Evolutionary conservation across 1,140 invertebrate species (phyloP), one percentile per base, ranked within the genome.

Genomic region (Oryzaephilus surinamensis): DNA sequence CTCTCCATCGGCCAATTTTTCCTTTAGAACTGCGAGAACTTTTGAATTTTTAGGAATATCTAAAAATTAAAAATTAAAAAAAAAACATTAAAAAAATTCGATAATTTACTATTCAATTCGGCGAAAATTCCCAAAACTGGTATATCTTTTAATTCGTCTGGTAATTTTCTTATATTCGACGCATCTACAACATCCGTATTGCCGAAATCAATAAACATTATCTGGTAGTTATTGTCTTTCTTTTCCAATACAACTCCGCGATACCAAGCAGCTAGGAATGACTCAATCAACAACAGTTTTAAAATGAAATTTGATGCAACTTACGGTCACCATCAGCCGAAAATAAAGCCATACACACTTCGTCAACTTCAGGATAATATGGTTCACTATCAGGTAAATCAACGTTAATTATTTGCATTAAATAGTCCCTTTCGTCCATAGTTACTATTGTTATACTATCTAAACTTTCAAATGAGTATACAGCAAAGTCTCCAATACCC

Each of bases 261-360:
- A 18, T 38, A 48, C 46, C 46, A 48, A 10, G 23, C 7, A 17
- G 27, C 46, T 35, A 18, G 12, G 38, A 38, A 32, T n/a, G 29
- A 30, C 2, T 34, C 42, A 5, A n/a, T n/a, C n/a, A n/a, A n/a
- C n/a, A n/a, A n/a, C n/a, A n/a, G n/a, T n/a, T n/a, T n/a, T n/a
- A n/a, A n/a, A n/a, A n/a, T n/a, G n/a, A n/a, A n/a, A n/a, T n/a
- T n/a, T n/a, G n/a, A n/a, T n/a, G n/a, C n/a, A n/a, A n/a, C n/a
- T n/a, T n/a, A n/a, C n/a, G n/a, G n/a, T n/a, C n/a, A n/a, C n/a
- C n/a, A n/a, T n/a, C n/a, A n/a, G n/a, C n/a, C n/a, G n/a, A n/a
- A n/a, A n/a, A n/a, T n/a, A n/a, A n/a, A n/a, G n/a, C n/a, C n/a
- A 45, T 17, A 26, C 42, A 39, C 33, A 48, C 40, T 23, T 48